A percentile compares a stretch with the other conserved stretches of the same genome.
Conservation (phyloP, 1,140 invertebrate species). For the Drosophila kanapiae region DNA sequence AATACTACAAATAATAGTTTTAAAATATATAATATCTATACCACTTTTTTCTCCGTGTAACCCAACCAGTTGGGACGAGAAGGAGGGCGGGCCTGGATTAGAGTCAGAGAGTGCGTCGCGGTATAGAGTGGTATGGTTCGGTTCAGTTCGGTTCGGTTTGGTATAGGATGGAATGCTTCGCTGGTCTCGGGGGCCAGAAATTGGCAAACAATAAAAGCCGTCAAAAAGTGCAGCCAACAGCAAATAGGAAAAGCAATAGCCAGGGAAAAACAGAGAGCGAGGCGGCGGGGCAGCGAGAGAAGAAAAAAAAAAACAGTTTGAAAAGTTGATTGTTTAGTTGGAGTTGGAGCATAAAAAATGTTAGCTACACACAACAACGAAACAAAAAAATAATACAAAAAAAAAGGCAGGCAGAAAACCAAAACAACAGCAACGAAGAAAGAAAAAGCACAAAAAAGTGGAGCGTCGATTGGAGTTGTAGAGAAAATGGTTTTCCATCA, state of each 20-base stretch:
- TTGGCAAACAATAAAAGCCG: slow-evolving; percentile 84
- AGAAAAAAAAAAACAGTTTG: slow-evolving; percentile 77
- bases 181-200: slow-evolving; percentile 75
- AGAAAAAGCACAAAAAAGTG: slow-evolving; percentile 63
- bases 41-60: neutral
- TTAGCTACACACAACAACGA: slow-evolving; percentile 59
- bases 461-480: slow-evolving; percentile 70
- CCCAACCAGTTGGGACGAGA: slow-evolving; percentile 65
- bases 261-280: slow-evolving; percentile 23
- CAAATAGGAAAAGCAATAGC: slow-evolving; percentile 67
- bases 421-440: slow-evolving; percentile 24
- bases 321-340: slow-evolving; percentile 84
- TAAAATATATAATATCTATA: neutral
- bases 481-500: slow-evolving; percentile 67
- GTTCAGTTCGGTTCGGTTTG: slow-evolving; percentile 16
- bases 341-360: slow-evolving; percentile 82
- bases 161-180: slow-evolving; percentile 68
- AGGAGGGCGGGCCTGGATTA: slow-evolving; percentile 16
- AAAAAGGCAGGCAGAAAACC: slow-evolving; percentile 13
- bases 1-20: neutral
- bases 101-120: slow-evolving; percentile 57
- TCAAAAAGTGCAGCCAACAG: slow-evolving; percentile 79
- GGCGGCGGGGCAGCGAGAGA: slow-evolving; percentile 20
- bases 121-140: slow-evolving; percentile 34
- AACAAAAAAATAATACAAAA: neutral